Conservation (phyloP, 2,888 invertebrate species). For the Slavum lentiscoides region DNA sequence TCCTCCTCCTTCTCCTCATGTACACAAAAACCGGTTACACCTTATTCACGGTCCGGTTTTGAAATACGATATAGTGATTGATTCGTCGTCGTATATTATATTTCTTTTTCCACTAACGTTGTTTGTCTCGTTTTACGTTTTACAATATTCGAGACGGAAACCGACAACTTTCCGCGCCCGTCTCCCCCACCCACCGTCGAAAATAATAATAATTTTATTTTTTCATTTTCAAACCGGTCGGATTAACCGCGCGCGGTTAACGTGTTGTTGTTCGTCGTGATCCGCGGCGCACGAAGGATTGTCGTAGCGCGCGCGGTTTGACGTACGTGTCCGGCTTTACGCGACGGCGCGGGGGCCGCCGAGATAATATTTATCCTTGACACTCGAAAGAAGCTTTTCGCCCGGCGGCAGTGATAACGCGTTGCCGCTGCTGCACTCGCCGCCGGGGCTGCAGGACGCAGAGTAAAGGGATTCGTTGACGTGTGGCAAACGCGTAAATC, state of each 20-base stretch:
- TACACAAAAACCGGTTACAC: constrained; percentile 43
- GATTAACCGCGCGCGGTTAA: not conserved
- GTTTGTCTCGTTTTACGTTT: constrained; percentile 32
- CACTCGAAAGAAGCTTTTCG: constrained; percentile 27
- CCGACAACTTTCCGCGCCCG: constrained; percentile 32
- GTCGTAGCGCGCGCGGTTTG: constrained; percentile 23
- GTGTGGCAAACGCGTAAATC: constrained; percentile 42
- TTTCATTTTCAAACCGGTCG: constrained; percentile 22
- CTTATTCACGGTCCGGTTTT: constrained; percentile 37
- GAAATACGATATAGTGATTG: constrained; percentile 53
- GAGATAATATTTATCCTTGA: constrained; percentile 36
- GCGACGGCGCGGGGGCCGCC: constrained; percentile 15
- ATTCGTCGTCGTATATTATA: constrained; percentile 28
- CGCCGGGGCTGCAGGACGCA: not conserved
- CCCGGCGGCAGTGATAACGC: constrained; percentile 25
- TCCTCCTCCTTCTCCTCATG: not conserved
- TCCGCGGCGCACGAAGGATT: not conserved
- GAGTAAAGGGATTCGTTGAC: constrained; percentile 7
- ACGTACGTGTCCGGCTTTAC: constrained; percentile 45
- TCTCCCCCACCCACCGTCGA: too few relatives aligned
- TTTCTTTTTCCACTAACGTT: constrained; percentile 7
- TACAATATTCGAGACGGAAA: constrained; percentile 41
- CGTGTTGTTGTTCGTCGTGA: not conserved
- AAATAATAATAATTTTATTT: too few relatives aligned
- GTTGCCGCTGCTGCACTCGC: too few relatives aligned